Evolutionary conservation across 2,797 vertebrate species (phyloP).

Genomic region (Microctenopoma steveboyesi): DNA sequence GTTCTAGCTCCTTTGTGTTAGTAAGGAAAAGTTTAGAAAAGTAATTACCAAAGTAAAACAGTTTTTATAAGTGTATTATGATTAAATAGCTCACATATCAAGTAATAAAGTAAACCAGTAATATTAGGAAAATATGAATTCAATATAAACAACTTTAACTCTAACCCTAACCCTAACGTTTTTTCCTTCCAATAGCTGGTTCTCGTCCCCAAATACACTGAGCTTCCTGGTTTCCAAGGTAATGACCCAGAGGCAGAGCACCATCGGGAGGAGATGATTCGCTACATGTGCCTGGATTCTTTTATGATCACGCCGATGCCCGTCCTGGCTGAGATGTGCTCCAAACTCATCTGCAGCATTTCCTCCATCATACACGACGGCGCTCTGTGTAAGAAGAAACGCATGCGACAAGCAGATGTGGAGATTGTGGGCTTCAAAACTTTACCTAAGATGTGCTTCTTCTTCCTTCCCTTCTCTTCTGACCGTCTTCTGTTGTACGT

Average conservation of each 20-base stretch:
- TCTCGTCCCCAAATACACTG: conserved; percentile 84
- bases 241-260: conserved; percentile 62
- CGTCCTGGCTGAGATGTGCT: conserved; percentile 82
- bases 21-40: too few species aligned
- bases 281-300: conserved; percentile 88
- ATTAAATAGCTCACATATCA: too few species aligned
- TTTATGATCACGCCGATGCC: conserved; percentile 83
- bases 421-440: not conserved
- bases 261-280: conserved; percentile 84
- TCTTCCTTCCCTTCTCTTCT: too few species aligned
- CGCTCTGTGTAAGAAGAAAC: conserved; percentile 82
- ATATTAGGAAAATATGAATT: not conserved
- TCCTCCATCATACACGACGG: conserved; percentile 86
- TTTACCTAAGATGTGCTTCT: too few species aligned
- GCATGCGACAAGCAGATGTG: not conserved
- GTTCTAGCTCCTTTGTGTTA: too few species aligned
- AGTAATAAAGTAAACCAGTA: not conserved
- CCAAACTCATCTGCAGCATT: conserved; percentile 88
- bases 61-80: too few species aligned
- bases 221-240: conserved; percentile 86
- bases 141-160: too few species aligned
- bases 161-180: too few species aligned
- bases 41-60: too few species aligned
- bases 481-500: conserved; percentile 21
- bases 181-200: conserved; percentile 77